These are phyloP conservation scores for Pterostichus madidus DNA, from an alignment of 2,888 invertebrate genomes.

Conservation along the genomic window DNA sequence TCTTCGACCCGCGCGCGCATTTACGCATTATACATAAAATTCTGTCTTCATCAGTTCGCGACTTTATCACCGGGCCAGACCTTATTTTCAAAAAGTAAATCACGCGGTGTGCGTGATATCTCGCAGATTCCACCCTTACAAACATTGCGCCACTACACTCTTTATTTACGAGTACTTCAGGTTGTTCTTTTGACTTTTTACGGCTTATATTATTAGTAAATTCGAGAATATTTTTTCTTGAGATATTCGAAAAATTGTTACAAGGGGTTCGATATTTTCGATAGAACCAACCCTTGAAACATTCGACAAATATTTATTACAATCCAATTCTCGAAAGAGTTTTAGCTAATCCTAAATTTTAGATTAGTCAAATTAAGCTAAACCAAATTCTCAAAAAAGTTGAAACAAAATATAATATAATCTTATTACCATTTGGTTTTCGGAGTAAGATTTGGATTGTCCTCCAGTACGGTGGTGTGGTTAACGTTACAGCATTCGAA, in stretches of 20 bases:
- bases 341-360: no score
- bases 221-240: not conserved
- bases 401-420: no score
- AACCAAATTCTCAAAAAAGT: no score
- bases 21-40: slow-evolving; percentile 67
- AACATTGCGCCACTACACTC: not conserved
- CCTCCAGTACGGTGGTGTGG: no score
- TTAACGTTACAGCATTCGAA: no score
- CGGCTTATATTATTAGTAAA: slow-evolving; percentile 17
- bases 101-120: slow-evolving; percentile 11
- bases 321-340: no score
- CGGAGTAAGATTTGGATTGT: no score
- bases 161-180: slow-evolving; percentile 23
- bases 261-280: no score
- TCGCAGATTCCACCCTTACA: not conserved
- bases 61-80: slow-evolving; percentile 60
- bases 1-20: slow-evolving; percentile 28
- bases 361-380: no score
- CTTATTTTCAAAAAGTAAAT: slow-evolving; percentile 66
- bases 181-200: slow-evolving; percentile 30
- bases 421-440: no score
- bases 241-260: not conserved
- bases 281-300: no score
- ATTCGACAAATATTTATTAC: no score
- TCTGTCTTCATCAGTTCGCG: slow-evolving; percentile 62